These are phyloP conservation scores for Cyprinella venusta DNA, from an alignment of 2,797 vertebrate genomes.

Conservation along the genomic window DNA sequence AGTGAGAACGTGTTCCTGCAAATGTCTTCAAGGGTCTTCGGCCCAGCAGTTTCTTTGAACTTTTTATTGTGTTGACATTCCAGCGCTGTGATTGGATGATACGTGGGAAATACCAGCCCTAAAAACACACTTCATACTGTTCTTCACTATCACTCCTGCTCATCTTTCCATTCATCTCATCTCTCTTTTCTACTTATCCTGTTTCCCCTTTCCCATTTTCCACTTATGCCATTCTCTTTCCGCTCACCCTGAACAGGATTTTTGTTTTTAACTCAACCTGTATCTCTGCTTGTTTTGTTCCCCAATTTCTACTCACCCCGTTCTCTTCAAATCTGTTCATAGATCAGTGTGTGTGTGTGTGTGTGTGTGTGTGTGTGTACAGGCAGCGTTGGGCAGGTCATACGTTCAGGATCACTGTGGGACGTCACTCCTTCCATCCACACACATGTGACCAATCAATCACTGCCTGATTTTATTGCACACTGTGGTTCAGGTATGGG, in stretches of 20 bases:
- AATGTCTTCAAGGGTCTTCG: background rate
- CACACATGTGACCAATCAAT: conserved; percentile 54
- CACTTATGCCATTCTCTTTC: background rate
- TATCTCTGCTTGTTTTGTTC: background rate
- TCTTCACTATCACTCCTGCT: background rate
- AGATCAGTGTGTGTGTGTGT: background rate
- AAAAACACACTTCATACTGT: background rate
- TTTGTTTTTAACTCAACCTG: background rate
- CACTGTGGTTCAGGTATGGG: conserved; percentile 52
- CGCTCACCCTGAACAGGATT: background rate
- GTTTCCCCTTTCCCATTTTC: no score
- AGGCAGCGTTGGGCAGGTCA: conserved; percentile 26
- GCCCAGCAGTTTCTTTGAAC: background rate
- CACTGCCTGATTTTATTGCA: conserved; percentile 44
- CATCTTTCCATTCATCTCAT: no score
- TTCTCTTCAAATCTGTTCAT: conserved; percentile 6
- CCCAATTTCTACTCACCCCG: background rate
- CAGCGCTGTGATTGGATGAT: background rate
- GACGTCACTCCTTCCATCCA: conserved; percentile 30
- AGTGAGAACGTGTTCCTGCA: background rate
- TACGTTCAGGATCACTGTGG: conserved; percentile 47
- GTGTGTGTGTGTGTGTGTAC: conserved; percentile 16
- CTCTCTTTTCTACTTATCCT: no score
- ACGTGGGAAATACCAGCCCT: background rate
- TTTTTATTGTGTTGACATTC: background rate